Evolutionary conservation across 2,888 invertebrate genomes (phyloP), one percentile per base, ranked within the genome.

Genomic region (Acholoe squamosa): DNA sequence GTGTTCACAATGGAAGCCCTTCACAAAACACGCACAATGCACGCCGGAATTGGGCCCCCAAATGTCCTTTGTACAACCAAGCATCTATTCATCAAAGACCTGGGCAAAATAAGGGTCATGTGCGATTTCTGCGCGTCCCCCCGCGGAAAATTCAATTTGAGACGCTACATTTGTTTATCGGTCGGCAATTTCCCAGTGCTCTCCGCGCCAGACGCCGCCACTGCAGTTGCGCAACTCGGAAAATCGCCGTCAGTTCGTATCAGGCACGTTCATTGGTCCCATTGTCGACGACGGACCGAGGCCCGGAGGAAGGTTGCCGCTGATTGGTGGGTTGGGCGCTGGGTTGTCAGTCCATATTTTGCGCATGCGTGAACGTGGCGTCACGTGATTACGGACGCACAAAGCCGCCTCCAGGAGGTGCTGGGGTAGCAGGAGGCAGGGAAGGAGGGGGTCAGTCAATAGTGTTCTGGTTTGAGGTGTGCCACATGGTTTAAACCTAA

Each of bases 311-410:
- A 33, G 80, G 80, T 16, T 52, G 25, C 28, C 86, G 54, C 86
- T 86, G 86, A 86, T 86, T 86, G 86, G 80, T 80, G 80, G 80
- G 80, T 80, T 33, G 34, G 22, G 86, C 54, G 86, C 54, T 54
- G 31, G 25, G 33, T 80, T 80, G 86, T 86, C 86, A 54, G 54
- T 16, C n/a, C 28, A 54, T 54, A 25, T 86, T 86, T 86, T 28
- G 86, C 86, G 86, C 86, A 19, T 86, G 54, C 86, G 86, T 86
- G 86, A 52, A 86, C 86, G 86, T 19, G n/a, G 25, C 86, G 86
- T 54, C 28, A 28, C 86, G 84, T 86, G 86, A 86, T 86, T 86
- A 86, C 52, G 54, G 28, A 19, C 52, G 54, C 22, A 86, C 86
- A 86, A 86, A 28, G 54, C 54, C 52, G 52, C 22, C 19, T 52